Percentiles rank a stretch among this genome's conserved stretches.
Conservation (phyloP, 2,797 vertebrate species). For the Odontamblyopus lacepedii region DNA sequence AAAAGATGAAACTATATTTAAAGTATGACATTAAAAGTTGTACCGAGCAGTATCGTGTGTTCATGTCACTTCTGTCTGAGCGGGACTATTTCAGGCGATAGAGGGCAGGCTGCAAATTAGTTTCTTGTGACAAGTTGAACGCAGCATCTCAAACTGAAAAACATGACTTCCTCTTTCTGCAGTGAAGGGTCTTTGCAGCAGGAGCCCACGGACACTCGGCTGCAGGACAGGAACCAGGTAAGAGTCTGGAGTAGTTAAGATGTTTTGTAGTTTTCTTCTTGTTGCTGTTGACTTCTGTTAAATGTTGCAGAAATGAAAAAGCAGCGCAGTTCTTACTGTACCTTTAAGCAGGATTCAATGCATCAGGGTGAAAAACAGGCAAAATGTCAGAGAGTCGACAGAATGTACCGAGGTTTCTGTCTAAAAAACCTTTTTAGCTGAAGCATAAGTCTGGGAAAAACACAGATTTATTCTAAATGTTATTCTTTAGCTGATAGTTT, state of each 20-base stretch:
- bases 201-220: neutral
- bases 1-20: neutral
- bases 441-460: no score
- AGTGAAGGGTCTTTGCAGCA: constrained; percentile 30
- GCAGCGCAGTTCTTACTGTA: no score
- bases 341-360: no score
- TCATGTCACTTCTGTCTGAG: neutral
- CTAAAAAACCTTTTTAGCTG: no score
- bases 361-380: no score
- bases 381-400: no score
- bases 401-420: no score
- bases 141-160: neutral
- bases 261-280: neutral
- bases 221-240: constrained; percentile 1
- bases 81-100: constrained; percentile 11
- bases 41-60: neutral
- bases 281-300: no score
- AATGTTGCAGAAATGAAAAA: no score
- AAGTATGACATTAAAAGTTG: neutral
- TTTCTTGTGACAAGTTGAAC: constrained; percentile 52
- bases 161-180: constrained; percentile 9
- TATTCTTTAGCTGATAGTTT: no score
- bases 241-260: neutral
- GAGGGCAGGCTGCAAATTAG: constrained; percentile 40
- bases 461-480: no score